These are phyloP conservation scores for Drosophila siamana DNA, from an alignment of 2,888 invertebrate species.

Conservation along the genomic window DNA sequence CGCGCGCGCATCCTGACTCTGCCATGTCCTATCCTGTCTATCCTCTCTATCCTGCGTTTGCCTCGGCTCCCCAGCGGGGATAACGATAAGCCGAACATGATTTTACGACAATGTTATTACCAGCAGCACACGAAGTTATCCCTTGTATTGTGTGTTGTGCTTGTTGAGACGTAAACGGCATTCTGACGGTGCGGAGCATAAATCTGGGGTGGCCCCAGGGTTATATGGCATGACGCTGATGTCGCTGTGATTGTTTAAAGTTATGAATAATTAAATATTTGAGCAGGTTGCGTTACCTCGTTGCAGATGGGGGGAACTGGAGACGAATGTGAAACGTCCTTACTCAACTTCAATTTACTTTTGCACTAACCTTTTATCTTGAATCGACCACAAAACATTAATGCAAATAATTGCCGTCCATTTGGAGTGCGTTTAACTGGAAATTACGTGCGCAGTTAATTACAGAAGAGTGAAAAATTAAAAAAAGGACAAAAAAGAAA, in stretches of 20 bases:
- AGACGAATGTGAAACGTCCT: constrained; percentile 4
- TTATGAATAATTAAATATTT: constrained; percentile 86
- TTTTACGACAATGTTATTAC: constrained; percentile 84
- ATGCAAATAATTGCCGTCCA: constrained; percentile 70
- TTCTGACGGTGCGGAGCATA: constrained; percentile 11
- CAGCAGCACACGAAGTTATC: constrained; percentile 49
- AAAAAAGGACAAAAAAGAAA: constrained; percentile 22
- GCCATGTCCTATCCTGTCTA: constrained; percentile 27
- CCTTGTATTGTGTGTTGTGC: constrained; percentile 59
- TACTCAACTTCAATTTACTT: constrained; percentile 10
- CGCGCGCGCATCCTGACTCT: constrained; percentile 56
- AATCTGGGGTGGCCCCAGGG: constrained; percentile 45
- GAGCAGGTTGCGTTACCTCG: constrained; percentile 61
- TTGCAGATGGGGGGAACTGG: constrained; percentile 1
- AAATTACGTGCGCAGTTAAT: constrained; percentile 53
- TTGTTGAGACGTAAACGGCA: constrained; percentile 72
- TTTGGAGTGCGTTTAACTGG: constrained; percentile 50
- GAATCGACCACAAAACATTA: constrained; percentile 46
- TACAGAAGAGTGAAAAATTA: constrained; percentile 34
- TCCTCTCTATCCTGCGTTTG: constrained; percentile 26
- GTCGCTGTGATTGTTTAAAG: constrained; percentile 81
- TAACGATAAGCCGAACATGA: constrained; percentile 83
- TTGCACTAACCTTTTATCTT: constrained; percentile 34
- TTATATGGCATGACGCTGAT: constrained; percentile 69
- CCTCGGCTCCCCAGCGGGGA: constrained; percentile 48